Conservation (phyloP, 2,888 invertebrate species). For the Abrostola tripartita region DNA sequence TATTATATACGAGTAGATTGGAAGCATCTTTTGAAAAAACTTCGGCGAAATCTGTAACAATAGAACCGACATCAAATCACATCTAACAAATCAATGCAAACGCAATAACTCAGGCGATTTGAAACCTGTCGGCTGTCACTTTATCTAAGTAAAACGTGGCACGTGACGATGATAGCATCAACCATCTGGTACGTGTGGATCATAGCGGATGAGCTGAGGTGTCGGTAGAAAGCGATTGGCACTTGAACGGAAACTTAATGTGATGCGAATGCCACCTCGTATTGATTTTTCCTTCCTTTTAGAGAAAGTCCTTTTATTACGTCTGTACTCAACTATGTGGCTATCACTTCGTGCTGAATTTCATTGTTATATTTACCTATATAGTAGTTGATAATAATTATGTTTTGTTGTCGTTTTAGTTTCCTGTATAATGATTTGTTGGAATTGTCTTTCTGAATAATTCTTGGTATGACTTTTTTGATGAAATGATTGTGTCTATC, state of each 20-base stretch:
- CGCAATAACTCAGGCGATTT: conserved; percentile 7
- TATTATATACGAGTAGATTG: no score
- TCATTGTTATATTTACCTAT: not conserved
- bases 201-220: conserved; percentile 47
- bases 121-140: conserved; percentile 12
- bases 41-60: no score
- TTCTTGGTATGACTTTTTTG: no score
- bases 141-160: conserved; percentile 27
- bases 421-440: not conserved
- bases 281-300: conserved; percentile 45
- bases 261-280: conserved; percentile 41
- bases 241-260: conserved; percentile 56
- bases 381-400: not conserved
- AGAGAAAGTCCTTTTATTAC: conserved; percentile 54
- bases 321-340: conserved; percentile 36
- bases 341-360: not conserved
- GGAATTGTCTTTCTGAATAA: no score
- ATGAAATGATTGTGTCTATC: no score
- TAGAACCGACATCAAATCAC: no score
- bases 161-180: conserved; percentile 42
- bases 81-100: not conserved
- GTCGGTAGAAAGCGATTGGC: conserved; percentile 58
- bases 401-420: not conserved
- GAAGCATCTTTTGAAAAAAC: no score
- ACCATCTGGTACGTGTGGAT: conserved; percentile 43